phyloP scores from a whole-genome alignment of 2,113 vertebrate genomes.

The Narcine bancroftii region DNA sequence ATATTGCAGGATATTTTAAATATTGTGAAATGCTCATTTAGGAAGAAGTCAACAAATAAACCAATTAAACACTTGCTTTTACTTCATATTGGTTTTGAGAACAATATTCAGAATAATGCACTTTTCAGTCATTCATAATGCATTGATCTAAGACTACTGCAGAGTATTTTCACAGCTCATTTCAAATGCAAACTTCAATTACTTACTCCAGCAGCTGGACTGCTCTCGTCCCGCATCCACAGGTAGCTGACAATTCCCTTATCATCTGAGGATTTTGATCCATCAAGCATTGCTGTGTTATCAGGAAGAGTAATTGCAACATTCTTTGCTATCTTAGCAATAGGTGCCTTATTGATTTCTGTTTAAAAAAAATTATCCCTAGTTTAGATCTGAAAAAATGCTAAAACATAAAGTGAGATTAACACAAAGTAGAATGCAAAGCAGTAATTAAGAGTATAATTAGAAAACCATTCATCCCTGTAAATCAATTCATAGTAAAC shows the following conservation, averaged over 20 bases:
- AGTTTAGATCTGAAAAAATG: not conserved
- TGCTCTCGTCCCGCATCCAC: constrained; percentile 82
- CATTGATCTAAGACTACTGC: not conserved
- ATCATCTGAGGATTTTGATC: constrained; percentile 83
- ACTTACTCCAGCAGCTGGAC: constrained; percentile 89
- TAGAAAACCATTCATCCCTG: not conserved
- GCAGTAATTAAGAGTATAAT: not conserved
- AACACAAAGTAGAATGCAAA: not conserved
- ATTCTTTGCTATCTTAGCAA: constrained; percentile 71
- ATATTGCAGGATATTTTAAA: not conserved
- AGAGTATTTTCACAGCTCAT: not conserved
- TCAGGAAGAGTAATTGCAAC: constrained; percentile 70
- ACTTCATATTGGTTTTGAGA: not conserved
- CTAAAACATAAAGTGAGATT: not conserved
- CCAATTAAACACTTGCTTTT: not conserved
- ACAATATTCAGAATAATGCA: not conserved
- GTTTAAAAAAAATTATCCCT: constrained; percentile 26
- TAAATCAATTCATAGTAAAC: not conserved
- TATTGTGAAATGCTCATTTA: not conserved
- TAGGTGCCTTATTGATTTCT: constrained; percentile 81
- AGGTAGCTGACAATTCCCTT: constrained; percentile 78
- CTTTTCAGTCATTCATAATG: not conserved
- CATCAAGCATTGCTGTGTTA: constrained; percentile 74
- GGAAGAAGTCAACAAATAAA: not conserved
- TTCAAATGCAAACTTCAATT: not conserved